Percentiles rank a stretch among this genome's conserved stretches.
phyloP scores from a whole-genome alignment of 2,113 vertebrate genomes.

The Cygnus buccinator region DNA sequence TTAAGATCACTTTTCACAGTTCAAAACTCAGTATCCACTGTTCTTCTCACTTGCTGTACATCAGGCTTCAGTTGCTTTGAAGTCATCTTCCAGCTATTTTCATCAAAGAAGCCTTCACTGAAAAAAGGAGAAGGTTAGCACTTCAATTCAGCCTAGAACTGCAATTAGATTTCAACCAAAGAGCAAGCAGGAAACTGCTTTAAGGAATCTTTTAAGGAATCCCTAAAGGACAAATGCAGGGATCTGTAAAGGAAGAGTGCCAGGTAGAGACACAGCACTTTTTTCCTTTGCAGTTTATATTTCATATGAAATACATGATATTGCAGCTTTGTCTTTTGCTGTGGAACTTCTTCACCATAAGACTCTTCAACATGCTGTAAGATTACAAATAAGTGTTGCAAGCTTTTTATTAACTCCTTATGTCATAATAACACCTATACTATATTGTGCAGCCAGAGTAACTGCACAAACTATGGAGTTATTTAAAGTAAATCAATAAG shows the following conservation, averaged over 20 bases:
- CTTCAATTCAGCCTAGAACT: neutral
- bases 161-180: neutral
- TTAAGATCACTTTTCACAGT: neutral
- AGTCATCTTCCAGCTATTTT: neutral
- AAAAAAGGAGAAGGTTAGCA: neutral
- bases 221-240: neutral
- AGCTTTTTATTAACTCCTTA: neutral
- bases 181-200: neutral
- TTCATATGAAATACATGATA: neutral
- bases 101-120: neutral
- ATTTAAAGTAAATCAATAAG: neutral
- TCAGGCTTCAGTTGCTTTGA: neutral
- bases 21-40: neutral
- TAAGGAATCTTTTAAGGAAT: neutral
- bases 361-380: neutral
- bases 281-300: neutral
- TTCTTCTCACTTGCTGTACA: neutral
- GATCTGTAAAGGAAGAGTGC: neutral
- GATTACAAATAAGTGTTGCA: neutral
- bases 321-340: neutral
- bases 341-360: neutral
- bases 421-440: neutral
- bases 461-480: neutral
- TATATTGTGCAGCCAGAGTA: neutral
- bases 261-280: neutral